A percentile compares a stretch with the other conserved stretches of the same genome.
These are phyloP conservation scores for Perithous albicinctus DNA, from an alignment of 2,888 invertebrate species.

Conservation along the genomic window DNA sequence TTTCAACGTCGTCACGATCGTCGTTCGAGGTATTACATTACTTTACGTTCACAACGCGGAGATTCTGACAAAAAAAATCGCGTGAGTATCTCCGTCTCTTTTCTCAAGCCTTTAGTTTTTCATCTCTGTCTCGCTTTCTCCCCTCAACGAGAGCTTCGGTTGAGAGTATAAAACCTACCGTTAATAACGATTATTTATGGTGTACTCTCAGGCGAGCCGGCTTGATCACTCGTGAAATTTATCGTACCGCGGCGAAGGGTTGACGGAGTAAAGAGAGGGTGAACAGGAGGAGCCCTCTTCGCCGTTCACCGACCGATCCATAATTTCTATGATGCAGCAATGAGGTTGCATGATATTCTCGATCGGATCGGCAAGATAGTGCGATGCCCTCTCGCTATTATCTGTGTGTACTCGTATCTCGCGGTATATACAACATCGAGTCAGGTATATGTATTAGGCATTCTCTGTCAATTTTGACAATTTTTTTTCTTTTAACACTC, in stretches of 20 bases:
- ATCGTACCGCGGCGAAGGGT: constrained; percentile 66
- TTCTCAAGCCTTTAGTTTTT: constrained; percentile 4
- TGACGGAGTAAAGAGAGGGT: constrained; percentile 24
- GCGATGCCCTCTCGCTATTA: constrained; percentile 43
- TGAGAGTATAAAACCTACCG: constrained; percentile 63
- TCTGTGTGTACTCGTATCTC: constrained; percentile 28
- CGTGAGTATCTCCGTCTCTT: background rate
- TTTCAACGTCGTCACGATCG: constrained; percentile 56
- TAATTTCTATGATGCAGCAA: constrained; percentile 63
- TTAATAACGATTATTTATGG: constrained; percentile 72
- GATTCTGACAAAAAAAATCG: constrained; percentile 33
- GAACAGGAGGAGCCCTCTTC: constrained; percentile 42
- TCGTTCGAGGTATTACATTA: constrained; percentile 56
- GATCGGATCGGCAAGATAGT: constrained; percentile 72
- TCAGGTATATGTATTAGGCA: background rate
- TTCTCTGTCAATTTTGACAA: too few relatives aligned
- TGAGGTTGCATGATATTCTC: constrained; percentile 61
- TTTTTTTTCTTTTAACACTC: too few relatives aligned
- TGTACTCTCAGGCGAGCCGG: constrained; percentile 65
- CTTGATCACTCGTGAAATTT: constrained; percentile 74
- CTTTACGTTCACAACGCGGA: constrained; percentile 3
- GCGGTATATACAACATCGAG: background rate
- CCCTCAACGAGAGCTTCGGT: background rate
- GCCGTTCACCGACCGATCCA: constrained; percentile 56
- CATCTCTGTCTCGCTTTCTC: background rate